Base-by-base conservation (phyloP, 1,140 invertebrate species). In the Marisa cornuarietis region DNA sequence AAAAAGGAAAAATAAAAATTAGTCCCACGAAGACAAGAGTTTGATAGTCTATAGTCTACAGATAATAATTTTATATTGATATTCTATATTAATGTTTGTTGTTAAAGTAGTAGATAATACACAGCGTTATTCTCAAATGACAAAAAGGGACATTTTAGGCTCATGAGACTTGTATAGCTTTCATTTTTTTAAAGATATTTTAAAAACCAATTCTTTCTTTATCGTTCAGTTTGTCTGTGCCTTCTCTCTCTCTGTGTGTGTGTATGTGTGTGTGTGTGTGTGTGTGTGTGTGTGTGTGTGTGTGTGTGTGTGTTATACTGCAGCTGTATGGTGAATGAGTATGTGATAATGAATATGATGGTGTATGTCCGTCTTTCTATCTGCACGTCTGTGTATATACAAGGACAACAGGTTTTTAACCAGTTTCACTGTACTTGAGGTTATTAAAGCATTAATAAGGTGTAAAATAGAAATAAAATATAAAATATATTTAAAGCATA, bases 261-360 rank as follows among this genome's bases (percentile, higher is more conserved):
- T n/a, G n/a, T n/a, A n/a, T 71, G 52, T 14, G n/a, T 71, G 71
- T 52, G 71, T 71, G 71, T 71, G 71, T 71, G 71, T 71, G 1
- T 51, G 52, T 14, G n/a, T 71, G 71, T 52, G 71, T 71, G 71
- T 71, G 71, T 71, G 71, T 71, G 1, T 71, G 52, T 14, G n/a
- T 71, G 71, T 52, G 71, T 71, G 71, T 71, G 71, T 71, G 71
- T 71, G 1, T 51, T 0, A 42, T 42, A 42, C 31, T 42, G 31
- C 0, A 42, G 31, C 6, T 42, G 31, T 42, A 42, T 42, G 2
- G 31, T 42, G 31, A 42, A 42, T 42, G 31, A 42, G 6, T 42
- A 42, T 6, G 4, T 51, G 24, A 26, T 69, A 22, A 31, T 13
- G 6, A 26, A n/a, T 4, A 51, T 42, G 71, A 10, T 13, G 3